Evolutionary conservation across 2,797 vertebrate species (phyloP).

Genomic region (Chlorospingus semifuscus): DNA sequence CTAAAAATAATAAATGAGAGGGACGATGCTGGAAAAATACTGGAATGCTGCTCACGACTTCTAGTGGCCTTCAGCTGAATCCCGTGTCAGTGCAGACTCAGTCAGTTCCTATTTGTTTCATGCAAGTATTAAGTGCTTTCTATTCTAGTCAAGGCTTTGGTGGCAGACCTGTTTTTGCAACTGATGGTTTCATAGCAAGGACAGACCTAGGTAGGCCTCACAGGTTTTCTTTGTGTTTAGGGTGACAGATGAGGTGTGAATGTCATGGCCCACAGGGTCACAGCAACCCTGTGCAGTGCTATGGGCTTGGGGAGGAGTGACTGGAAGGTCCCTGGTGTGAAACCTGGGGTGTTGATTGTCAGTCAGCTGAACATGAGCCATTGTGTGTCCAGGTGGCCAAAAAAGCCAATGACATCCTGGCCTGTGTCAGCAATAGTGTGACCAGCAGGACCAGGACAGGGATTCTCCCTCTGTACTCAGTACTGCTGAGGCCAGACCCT

Average conservation of each 20-base stretch:
- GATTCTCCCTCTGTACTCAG: not conserved
- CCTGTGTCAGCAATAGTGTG: not conserved
- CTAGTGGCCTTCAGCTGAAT: not conserved
- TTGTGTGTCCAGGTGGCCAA: not conserved
- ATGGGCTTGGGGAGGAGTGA: rapidly evolving
- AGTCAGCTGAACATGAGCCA: not conserved
- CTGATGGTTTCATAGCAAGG: not conserved
- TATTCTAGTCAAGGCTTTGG: not conserved
- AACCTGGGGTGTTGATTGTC: not conserved
- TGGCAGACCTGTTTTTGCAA: not conserved
- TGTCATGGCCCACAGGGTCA: not conserved
- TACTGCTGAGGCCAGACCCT: not conserved
- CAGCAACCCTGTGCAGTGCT: rapidly evolving
- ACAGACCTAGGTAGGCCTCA: not conserved
- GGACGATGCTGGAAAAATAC: not conserved
- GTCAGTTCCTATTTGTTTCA: not conserved
- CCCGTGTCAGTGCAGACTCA: not conserved
- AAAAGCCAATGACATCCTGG: not conserved
- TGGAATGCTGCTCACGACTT: not conserved
- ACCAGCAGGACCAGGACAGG: not conserved
- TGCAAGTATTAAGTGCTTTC: not conserved
- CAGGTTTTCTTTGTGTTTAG: not conserved
- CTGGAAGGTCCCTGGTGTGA: not conserved
- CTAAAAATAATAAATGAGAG: not conserved
- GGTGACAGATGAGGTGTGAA: not conserved